phyloP scores from a whole-genome alignment of 1,140 invertebrate genomes.

The Nomia melanderi region DNA sequence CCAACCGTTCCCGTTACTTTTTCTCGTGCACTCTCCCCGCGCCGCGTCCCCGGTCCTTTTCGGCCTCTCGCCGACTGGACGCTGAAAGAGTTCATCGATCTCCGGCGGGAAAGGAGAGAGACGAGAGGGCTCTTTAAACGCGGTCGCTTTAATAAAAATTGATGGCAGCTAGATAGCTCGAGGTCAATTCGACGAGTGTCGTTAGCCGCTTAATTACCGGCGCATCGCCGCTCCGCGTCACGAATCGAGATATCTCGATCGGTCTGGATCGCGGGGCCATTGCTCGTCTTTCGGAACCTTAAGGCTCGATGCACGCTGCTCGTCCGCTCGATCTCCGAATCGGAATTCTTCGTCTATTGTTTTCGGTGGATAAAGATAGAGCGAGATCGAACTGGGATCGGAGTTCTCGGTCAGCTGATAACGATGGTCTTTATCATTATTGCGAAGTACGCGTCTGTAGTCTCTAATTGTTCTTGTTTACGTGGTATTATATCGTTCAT shows the following conservation, averaged over 20 bases:
- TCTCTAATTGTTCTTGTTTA: too few species aligned
- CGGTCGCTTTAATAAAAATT: constrained; percentile 59
- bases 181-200: constrained; percentile 61
- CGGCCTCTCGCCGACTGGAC: neutral
- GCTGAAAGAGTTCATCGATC: constrained; percentile 61
- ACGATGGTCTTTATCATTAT: too few species aligned
- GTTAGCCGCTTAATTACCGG: constrained; percentile 58
- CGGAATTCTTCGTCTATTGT: too few species aligned
- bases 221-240: neutral
- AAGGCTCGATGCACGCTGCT: too few species aligned
- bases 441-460: too few species aligned
- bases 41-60: neutral
- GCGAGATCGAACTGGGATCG: too few species aligned
- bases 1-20: neutral
- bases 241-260: constrained; percentile 18
- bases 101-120: constrained; percentile 30
- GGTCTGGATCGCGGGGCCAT: neutral
- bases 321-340: too few species aligned
- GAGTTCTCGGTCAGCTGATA: too few species aligned
- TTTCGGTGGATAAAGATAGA: too few species aligned
- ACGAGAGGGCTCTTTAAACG: constrained; percentile 31
- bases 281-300: neutral
- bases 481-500: too few species aligned
- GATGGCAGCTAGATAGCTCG: constrained; percentile 38
- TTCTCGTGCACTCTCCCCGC: neutral